A percentile compares a stretch with the other conserved stretches of the same genome.
Evolutionary conservation across 2,888 invertebrate genomes (phyloP).

Genomic region (Yponomeuta malinellus): DNA sequence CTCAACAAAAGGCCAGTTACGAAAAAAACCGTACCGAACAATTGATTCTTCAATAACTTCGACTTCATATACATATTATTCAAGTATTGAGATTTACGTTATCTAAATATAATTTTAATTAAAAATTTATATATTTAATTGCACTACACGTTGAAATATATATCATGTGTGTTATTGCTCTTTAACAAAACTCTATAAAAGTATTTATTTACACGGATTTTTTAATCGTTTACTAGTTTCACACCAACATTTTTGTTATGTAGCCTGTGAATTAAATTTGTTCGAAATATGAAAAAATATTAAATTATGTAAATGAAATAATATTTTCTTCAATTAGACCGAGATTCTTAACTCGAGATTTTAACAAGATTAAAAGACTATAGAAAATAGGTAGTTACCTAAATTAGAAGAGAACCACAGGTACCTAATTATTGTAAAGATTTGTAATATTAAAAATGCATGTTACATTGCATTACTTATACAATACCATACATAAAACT

Average conservation of each 20-base stretch:
- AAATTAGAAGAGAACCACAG: neutral
- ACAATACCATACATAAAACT: neutral
- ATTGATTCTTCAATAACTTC: constrained; percentile 33
- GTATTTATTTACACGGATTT: constrained; percentile 3
- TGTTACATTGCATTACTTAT: no score
- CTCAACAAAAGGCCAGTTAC: constrained; percentile 32
- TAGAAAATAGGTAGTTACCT: neutral
- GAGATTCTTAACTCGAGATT: constrained; percentile 15
- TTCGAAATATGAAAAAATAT: neutral
- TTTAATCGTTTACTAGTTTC: neutral
- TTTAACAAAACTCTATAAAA: constrained; percentile 9
- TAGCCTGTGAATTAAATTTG: neutral
- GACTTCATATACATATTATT: constrained; percentile 31
- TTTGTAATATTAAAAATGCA: no score
- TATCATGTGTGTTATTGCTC: constrained; percentile 5
- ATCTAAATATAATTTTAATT: constrained; percentile 51
- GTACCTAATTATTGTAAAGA: neutral
- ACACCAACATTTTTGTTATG: neutral
- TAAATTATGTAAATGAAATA: neutral
- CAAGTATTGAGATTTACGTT: constrained; percentile 30
- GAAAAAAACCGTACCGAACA: neutral
- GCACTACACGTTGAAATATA: constrained; percentile 40
- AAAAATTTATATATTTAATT: constrained; percentile 66
- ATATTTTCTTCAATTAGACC: neutral
- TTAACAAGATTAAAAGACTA: neutral